Base-by-base conservation (phyloP, 2,888 invertebrate genomes). In the Arctia plantaginis region DNA sequence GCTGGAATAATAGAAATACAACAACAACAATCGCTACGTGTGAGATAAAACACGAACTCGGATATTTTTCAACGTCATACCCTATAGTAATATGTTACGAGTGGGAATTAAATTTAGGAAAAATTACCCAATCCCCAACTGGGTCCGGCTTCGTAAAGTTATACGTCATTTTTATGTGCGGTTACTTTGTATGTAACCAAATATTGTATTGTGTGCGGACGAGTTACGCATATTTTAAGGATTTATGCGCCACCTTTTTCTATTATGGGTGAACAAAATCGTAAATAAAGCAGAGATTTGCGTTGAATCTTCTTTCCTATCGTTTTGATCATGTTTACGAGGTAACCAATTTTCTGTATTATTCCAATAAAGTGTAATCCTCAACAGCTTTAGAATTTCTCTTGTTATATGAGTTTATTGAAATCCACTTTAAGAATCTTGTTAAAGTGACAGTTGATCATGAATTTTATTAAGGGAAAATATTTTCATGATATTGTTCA, bases 111-210 rank as follows among this genome's bases (percentile, higher is more conserved):
- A 87, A 89, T 87, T 90, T 82, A 83, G 86, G 87, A 90, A 90
- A 91, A 92, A 91, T 90, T 89, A 88, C 88, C 90, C 90, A 88
- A 91, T 91, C 80, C 81, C 81, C 78, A 87, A 84, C 83, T 79
- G 82, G 76, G 79, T 81, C 73, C 77, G 77, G 80, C 76, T 76
- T 80, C 82, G 83, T 81, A 80, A 84, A 82, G 86, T 86, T 83
- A 90, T 93, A 88, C 89, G 89, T 93, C 93, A 93, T 91, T 92
- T 93, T 94, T 93, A 94, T 93, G 92, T 87, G 87, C 88, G 87
- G 85, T 87, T 86, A 85, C 85, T 83, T 86, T 83, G 83, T 83
- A 85, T 86, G 87, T 88, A 87, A 89, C 91, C 89, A 93, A 93
- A 93, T 93, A 93, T 93, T 93, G 92, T 92, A 92, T 93, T 93